Base-by-base conservation (phyloP, 2,888 invertebrate genomes). In the Dysmachus trigonus region DNA sequence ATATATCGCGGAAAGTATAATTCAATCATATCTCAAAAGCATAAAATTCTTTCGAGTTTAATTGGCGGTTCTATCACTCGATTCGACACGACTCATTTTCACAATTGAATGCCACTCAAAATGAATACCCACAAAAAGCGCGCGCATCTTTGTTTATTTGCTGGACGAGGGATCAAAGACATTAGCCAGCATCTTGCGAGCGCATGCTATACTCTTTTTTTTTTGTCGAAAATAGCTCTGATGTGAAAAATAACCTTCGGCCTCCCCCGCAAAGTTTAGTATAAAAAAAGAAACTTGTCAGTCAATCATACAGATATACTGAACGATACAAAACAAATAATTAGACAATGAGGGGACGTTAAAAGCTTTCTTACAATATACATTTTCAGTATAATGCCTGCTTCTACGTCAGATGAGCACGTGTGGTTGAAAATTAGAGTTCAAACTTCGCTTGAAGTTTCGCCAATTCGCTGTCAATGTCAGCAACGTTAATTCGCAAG, bases 111-210 rank as follows among this genome's bases (percentile, higher is more conserved):
- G 76, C 35, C 76, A 76, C 35, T 76, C 35, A 33, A 41, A 41
- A 38, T 18, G 18, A 10, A 38, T 41, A n/a, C 47, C 77, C 1
- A 41, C 27, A 30, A 77, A 77, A 62, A 62, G 62, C 8, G 62
- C 27, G 10, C 62, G 27, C 62, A 62, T 22, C 47, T 47, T 51
- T 77, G 47, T 77, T 77, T 77, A 77, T 31, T 77, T 77, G 18
- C 38, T 47, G 10, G 22, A 47, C n/a, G 47, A 41, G 77, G 77
- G 77, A 77, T 77, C 77, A 77, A 77, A 77, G 77, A 77, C 77
- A 77, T 30, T 77, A 47, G 77, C 30, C 35, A 76, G 47, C 8
- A 41, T 27, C 18, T 18, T 62, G 8, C 22, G 51, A 18, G 30
- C 62, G 18, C 7, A 62, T n/a, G 51, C 51, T 51, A 41, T 31